phyloP scores from a whole-genome alignment of 2,797 vertebrate species.

The Apogon hyalosoma region DNA sequence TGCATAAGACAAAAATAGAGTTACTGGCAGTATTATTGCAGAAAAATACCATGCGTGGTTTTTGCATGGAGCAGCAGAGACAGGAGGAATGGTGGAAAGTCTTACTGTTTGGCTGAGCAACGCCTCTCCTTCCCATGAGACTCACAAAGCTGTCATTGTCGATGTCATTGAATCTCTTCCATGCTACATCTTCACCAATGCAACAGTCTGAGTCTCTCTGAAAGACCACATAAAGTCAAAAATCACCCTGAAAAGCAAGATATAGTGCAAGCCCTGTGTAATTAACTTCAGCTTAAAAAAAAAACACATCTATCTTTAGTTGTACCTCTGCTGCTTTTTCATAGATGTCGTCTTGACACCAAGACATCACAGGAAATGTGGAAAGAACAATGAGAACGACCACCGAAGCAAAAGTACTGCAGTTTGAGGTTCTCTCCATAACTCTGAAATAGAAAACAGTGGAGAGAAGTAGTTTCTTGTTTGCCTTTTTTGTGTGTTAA shows the following conservation, averaged over 20 bases:
- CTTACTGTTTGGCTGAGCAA: conserved; percentile 45
- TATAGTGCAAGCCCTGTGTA: too few relatives aligned
- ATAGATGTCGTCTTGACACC: conserved; percentile 37
- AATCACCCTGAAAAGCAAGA: too few relatives aligned
- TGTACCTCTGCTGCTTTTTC: conserved; percentile 37
- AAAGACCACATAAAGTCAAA: background rate
- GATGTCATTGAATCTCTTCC: conserved; percentile 62
- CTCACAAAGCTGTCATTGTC: conserved; percentile 78
- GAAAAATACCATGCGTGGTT: background rate
- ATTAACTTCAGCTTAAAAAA: too few relatives aligned
- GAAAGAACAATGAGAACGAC: conserved; percentile 47
- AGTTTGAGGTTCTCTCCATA: conserved; percentile 47
- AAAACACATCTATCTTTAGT: too few relatives aligned
- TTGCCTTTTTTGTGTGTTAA: too few relatives aligned
- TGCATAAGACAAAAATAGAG: conserved; percentile 35
- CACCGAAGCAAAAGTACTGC: conserved; percentile 41
- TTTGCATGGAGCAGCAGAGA: background rate
- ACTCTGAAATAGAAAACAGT: conserved; percentile 21
- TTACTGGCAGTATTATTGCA: background rate
- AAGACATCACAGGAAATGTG: conserved; percentile 42
- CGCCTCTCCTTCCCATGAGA: conserved; percentile 77
- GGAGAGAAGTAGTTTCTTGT: background rate
- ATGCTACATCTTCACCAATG: background rate
- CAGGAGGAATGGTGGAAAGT: background rate
- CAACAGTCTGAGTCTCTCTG: conserved; percentile 28